Conservation (phyloP, 2,797 vertebrate species). For the Falco concolor region DNA sequence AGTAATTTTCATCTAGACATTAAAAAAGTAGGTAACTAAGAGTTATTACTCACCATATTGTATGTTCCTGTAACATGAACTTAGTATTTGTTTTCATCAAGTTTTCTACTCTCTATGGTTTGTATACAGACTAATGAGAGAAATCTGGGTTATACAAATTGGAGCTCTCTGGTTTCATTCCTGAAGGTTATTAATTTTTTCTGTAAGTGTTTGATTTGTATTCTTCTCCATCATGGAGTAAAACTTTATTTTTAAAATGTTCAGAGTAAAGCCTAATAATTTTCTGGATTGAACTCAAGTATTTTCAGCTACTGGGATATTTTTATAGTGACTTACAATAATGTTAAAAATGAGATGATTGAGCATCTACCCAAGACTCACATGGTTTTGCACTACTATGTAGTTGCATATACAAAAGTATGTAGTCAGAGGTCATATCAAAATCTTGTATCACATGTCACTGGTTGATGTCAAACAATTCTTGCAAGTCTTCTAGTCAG, state of each 20-base stretch:
- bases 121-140: not conserved
- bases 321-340: not conserved
- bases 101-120: not conserved
- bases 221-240: not conserved
- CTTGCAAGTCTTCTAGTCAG: not conserved
- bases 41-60: not conserved
- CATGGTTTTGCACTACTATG: not conserved
- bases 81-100: not conserved
- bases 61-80: not conserved
- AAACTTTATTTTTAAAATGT: not conserved
- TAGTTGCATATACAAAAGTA: not conserved
- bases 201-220: not conserved
- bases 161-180: not conserved
- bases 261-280: not conserved
- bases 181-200: not conserved
- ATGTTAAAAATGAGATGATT: not conserved
- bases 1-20: not conserved
- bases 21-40: not conserved
- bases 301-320: not conserved
- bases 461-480: not conserved
- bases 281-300: not conserved
- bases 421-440: not conserved
- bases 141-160: not conserved
- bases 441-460: not conserved
- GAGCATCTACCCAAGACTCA: not conserved